Conservation (phyloP, 2,888 invertebrate genomes). For the Drosophila atripex region DNA sequence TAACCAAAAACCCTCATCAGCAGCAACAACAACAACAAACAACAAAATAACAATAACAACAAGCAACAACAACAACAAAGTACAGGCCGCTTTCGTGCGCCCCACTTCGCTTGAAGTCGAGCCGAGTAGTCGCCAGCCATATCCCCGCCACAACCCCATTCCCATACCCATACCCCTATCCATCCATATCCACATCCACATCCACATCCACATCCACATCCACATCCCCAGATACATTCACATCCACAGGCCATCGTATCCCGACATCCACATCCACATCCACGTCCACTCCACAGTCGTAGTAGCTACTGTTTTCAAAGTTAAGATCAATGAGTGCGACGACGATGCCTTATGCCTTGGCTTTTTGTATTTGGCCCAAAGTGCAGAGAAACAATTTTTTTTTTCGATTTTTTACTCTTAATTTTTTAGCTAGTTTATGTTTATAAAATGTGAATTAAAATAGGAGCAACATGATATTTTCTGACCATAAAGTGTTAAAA, state of each 20-base stretch:
- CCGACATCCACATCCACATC: constrained; percentile 3
- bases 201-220: constrained; percentile 10
- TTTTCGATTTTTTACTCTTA: neutral
- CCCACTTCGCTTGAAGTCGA: constrained; percentile 67
- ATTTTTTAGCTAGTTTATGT: too few species aligned
- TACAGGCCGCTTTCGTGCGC: constrained; percentile 72
- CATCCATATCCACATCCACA: too few species aligned
- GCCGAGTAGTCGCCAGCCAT: constrained; percentile 12
- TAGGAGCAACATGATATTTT: neutral
- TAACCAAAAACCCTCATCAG: constrained; percentile 58
- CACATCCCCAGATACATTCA: constrained; percentile 21
- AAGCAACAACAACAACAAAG: constrained; percentile 65
- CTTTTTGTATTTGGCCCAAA: constrained; percentile 44
- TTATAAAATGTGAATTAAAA: neutral
- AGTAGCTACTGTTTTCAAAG: constrained; percentile 81
- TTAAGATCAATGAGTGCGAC: constrained; percentile 80
- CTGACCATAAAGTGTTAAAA: neutral
- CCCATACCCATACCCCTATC: constrained; percentile 1
- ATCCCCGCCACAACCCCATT: constrained; percentile 29
- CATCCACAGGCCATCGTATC: constrained; percentile 10
- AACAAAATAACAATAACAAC: constrained; percentile 9
- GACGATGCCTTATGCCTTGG: constrained; percentile 56
- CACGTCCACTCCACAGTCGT: constrained; percentile 50
- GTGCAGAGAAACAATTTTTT: constrained; percentile 20
- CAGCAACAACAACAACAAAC: constrained; percentile 20